Conservation (phyloP, 2,797 vertebrate species). For the Alauda arvensis region DNA sequence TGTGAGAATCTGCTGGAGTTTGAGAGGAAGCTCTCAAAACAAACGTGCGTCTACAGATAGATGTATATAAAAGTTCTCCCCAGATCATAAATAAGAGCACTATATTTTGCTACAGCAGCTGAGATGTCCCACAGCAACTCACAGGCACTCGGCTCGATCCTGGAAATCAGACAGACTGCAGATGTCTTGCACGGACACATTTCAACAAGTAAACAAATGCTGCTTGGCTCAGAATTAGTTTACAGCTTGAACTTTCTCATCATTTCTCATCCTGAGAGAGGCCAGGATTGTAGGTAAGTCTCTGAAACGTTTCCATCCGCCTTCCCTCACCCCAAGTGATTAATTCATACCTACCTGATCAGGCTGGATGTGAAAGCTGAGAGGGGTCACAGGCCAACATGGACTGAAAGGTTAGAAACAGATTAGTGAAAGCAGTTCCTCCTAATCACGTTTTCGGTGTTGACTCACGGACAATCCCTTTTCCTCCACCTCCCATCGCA, state of each 20-base stretch:
- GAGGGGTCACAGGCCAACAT: constrained; percentile 64
- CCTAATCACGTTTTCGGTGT: constrained; percentile 67
- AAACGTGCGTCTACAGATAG: not conserved
- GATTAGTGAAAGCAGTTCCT: constrained; percentile 60
- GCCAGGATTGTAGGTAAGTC: not conserved
- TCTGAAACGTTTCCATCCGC: not conserved
- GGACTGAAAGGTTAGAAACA: constrained; percentile 61
- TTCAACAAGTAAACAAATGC: constrained; percentile 65
- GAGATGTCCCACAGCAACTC: constrained; percentile 31
- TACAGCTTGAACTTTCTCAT: constrained; percentile 60
- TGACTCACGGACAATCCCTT: constrained; percentile 61
- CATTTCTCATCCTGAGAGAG: not conserved
- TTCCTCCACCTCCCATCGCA: constrained; percentile 67
- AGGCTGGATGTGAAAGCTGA: constrained; percentile 62
- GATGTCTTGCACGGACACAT: constrained; percentile 20
- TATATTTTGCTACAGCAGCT: not conserved
- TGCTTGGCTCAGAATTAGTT: constrained; percentile 46
- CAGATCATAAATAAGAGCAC: not conserved
- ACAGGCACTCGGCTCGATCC: not conserved
- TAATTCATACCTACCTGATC: constrained; percentile 72
- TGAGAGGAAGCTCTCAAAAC: not conserved
- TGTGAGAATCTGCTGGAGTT: not conserved
- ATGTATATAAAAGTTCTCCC: constrained; percentile 43
- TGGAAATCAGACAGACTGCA: constrained; percentile 23
- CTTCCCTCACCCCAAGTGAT: constrained; percentile 49